Base-by-base conservation (phyloP, 1,140 invertebrate genomes). In the Formica selysi region DNA sequence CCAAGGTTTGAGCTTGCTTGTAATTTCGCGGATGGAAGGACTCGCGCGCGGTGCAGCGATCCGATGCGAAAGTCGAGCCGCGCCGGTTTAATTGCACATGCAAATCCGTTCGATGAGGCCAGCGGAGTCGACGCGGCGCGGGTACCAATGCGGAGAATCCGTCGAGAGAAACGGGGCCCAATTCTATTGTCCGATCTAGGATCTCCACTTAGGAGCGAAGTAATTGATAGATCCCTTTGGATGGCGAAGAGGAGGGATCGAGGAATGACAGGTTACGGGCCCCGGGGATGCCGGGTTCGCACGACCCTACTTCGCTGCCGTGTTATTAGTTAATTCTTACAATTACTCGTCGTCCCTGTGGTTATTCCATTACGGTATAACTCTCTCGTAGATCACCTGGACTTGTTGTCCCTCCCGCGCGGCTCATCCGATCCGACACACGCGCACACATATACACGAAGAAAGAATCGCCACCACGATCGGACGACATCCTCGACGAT, bases 301-400 rank as follows among this genome's bases (percentile, higher is more conserved):
- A 93, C 91, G 92, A 93, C 92, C 92, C 92, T 92, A 91, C 91
- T 92, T 92, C 92, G 76, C 91, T 92, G 90, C 89, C 90, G 91
- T 93, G 91, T 93, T 93, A 93, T 93, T 93, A 93, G 91, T 93
- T 93, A 91, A 92, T 92, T 92, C 92, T 92, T 92, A 92, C 92
- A 92, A 92, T 92, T 91, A 92, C 91, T 91, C 86, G 89, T 92
- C 92, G 90, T 92, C 91, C 92, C 92, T 92, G 87, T 92, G 91
- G 91, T 92, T 92, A 92, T 92, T 92, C 92, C 89, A 92, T 92
- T 92, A 92, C 90, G 89, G 88, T 92, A 61, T 86, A 90, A 79
- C 83, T 57, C 74, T 89, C 89, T 87, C 88, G 88, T 91, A 92
- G 91, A 92, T 92, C 89, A 92, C 83, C 89, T 90, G 86, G 84